phyloP scores from a whole-genome alignment of 2,113 vertebrate species.

The Hippocampus mohnikei region DNA sequence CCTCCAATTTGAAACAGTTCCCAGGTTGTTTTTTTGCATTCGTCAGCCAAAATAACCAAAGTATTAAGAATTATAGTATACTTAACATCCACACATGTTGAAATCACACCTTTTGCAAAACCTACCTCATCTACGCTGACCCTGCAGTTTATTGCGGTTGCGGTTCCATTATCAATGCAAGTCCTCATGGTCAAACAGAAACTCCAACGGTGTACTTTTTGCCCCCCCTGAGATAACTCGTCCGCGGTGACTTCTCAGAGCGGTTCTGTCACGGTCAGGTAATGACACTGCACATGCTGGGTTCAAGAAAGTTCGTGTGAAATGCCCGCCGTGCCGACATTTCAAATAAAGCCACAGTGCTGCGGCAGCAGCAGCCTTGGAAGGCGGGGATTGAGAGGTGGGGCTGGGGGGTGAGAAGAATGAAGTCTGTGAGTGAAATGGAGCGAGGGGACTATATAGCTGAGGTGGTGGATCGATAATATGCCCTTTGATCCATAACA shows the following conservation, averaged over 20 bases:
- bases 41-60: not conserved
- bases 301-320: constrained; percentile 4
- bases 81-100: too few species aligned
- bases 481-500: constrained; percentile 56
- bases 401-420: not conserved
- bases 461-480: constrained; percentile 52
- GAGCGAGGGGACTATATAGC: constrained; percentile 26
- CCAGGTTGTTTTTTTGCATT: not conserved
- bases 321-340: not conserved
- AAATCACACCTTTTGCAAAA: too few species aligned
- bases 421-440: constrained; percentile 5
- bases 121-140: too few species aligned
- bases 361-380: constrained; percentile 10
- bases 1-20: not conserved
- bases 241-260: not conserved
- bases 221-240: too few species aligned
- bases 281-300: not conserved
- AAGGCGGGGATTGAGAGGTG: too few species aligned
- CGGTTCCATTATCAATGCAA: too few species aligned
- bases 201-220: too few species aligned
- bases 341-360: constrained; percentile 3
- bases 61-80: not conserved
- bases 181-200: too few species aligned
- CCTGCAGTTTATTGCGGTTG: too few species aligned
- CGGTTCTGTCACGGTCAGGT: not conserved